Evolutionary conservation across 2,888 invertebrate species (phyloP).

Genomic region (Rhogogaster chlorosoma): DNA sequence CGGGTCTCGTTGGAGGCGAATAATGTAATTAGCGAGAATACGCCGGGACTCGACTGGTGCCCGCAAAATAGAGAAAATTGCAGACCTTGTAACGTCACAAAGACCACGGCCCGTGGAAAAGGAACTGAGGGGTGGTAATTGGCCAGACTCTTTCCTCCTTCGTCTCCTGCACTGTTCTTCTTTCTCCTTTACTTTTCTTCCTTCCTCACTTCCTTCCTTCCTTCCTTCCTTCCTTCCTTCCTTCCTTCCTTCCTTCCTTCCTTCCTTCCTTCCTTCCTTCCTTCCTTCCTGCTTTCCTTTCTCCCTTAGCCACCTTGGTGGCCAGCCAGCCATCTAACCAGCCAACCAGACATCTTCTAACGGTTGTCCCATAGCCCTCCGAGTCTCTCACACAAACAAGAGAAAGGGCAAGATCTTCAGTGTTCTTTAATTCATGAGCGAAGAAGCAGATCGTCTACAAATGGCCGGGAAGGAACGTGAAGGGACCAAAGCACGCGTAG

Average conservation of each 20-base stretch:
- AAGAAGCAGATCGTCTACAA: slow-evolving; percentile 46
- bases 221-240: slow-evolving; percentile 51
- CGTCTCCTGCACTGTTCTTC: slow-evolving; percentile 50
- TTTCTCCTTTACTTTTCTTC: slow-evolving; percentile 38
- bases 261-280: slow-evolving; percentile 48
- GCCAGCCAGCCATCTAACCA: neutral
- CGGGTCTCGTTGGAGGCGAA: slow-evolving; percentile 29
- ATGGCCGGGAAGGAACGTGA: slow-evolving; percentile 43
- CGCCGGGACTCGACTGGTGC: neutral
- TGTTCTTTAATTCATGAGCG: slow-evolving; percentile 49
- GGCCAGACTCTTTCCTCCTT: slow-evolving; percentile 56
- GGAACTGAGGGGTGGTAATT: slow-evolving; percentile 58
- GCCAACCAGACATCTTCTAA: slow-evolving; percentile 11
- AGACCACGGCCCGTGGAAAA: slow-evolving; percentile 36
- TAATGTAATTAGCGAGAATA: slow-evolving; percentile 49
- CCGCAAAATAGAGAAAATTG: slow-evolving; percentile 48
- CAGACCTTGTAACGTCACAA: slow-evolving; percentile 50
- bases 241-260: slow-evolving; percentile 33
- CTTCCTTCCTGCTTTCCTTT: slow-evolving; percentile 53
- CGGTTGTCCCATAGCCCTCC: slow-evolving; percentile 35
- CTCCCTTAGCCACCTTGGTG: slow-evolving; percentile 40
- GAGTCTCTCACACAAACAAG: slow-evolving; percentile 17
- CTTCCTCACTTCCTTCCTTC: slow-evolving; percentile 55
- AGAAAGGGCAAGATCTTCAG: slow-evolving; percentile 6
- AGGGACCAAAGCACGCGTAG: slow-evolving; percentile 40